Percentiles rank a stretch among this genome's conserved stretches.
phyloP scores from a whole-genome alignment of 2,113 vertebrate genomes.

The Pomatostomus ruficeps region DNA sequence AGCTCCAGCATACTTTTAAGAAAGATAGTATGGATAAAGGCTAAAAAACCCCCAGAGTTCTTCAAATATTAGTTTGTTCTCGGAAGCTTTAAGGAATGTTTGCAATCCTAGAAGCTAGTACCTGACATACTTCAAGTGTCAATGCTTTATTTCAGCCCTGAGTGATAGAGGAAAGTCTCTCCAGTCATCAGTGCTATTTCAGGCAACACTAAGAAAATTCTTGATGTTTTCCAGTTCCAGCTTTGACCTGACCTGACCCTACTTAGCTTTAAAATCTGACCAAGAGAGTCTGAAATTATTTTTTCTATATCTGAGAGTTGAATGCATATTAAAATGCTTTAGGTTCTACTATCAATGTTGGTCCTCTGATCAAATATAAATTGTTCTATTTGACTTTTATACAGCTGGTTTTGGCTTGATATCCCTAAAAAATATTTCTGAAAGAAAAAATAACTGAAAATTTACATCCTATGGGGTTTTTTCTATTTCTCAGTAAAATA shows the following conservation, averaged over 20 bases:
- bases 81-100: not conserved
- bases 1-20: not conserved
- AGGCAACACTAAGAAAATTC: not conserved
- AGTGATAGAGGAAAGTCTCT: not conserved
- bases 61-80: not conserved
- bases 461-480: not conserved
- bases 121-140: not conserved
- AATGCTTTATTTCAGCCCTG: not conserved
- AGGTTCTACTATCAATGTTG: not conserved
- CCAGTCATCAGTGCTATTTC: not conserved
- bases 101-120: not conserved
- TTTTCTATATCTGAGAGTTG: not conserved
- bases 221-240: not conserved
- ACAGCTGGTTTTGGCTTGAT: not conserved
- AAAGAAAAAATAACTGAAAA: not conserved
- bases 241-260: constrained; percentile 31
- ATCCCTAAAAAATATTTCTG: not conserved
- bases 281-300: not conserved
- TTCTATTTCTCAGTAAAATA: not conserved
- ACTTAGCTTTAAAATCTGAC: constrained; percentile 6
- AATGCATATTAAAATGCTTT: not conserved
- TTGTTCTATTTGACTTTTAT: not conserved
- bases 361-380: not conserved
- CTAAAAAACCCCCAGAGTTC: accelerated
- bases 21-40: not conserved